Base-by-base conservation (phyloP, 2,888 invertebrate species). In the Chelonus formosanus region DNA sequence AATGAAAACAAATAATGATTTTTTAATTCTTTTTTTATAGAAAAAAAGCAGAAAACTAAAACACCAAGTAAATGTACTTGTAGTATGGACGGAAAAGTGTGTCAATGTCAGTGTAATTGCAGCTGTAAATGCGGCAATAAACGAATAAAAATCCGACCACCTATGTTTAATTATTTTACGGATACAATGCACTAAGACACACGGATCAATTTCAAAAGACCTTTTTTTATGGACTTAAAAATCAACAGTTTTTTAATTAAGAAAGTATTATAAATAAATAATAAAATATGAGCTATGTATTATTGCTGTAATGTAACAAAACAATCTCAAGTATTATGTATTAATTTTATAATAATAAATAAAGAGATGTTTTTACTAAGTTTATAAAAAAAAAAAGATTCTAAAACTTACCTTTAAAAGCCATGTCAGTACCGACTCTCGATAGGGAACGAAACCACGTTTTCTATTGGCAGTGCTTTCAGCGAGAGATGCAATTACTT, bases 351-450 rank as follows among this genome's bases (percentile, higher is more conserved):
- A 47, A 50, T 56, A 35, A 7, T 10, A 31, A 40, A 52, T 55
- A 31, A 67, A 58, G 58, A 20, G 62, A 48, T 48, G 66, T 63
- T 64, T 31, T 43, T 65, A 54, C 52, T 45, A 53, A 69, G 60
- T 48, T 59, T 54, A 58, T 65, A 44, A 48, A 63, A 70, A 48
- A 20, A 48, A 48, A 48, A 20, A 31, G 31, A 48, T 20, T 10
- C 4, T 20, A 10, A 56, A 57, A 88, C 88, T 88, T 84, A 91
- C 91, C 86, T 89, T 88, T 54, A 92, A 81, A 57, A 92, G 83
- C 92, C 93, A 93, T 5, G 93, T 94, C 48, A 94, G 87, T 7
- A 92, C 90, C 50, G 93, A 93, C 75, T 94, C 93, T 63, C 93
- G 86, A 82, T 94, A 94, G 0, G 93, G 93, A 7, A 93, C 90